Conservation (phyloP, 1,140 invertebrate species). For the Onthophagus taurus region DNA sequence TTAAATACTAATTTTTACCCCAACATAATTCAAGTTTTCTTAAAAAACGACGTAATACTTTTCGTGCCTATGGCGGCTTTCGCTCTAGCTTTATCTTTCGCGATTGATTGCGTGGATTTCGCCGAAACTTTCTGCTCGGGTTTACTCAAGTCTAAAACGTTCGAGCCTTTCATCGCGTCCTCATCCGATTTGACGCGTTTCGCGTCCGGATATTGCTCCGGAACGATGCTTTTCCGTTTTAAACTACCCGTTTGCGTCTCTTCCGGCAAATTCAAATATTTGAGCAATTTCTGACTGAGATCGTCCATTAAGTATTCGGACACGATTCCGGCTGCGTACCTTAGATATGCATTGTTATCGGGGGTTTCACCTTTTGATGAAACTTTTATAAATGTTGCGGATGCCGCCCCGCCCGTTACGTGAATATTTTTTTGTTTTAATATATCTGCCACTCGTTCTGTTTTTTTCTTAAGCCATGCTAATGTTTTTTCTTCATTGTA, state of each 20-base stretch:
- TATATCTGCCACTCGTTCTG: constrained; percentile 49
- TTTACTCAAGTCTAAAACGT: constrained; percentile 31
- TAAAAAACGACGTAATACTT: constrained; percentile 65
- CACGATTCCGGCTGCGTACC: constrained; percentile 58
- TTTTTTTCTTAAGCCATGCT: constrained; percentile 60
- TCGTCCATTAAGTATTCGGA: constrained; percentile 60
- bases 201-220: constrained; percentile 22
- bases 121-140: constrained; percentile 23
- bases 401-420: constrained; percentile 52
- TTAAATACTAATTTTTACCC: too few relatives aligned
- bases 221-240: constrained; percentile 44
- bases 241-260: constrained; percentile 41
- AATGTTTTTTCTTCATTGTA: constrained; percentile 68
- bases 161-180: constrained; percentile 20
- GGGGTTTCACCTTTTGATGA: constrained; percentile 23
- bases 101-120: constrained; percentile 36
- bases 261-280: constrained; percentile 50
- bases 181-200: constrained; percentile 37
- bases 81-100: constrained; percentile 58
- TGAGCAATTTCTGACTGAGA: constrained; percentile 48
- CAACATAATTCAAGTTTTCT: constrained; percentile 35
- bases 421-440: constrained; percentile 60
- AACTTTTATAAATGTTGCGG: constrained; percentile 55
- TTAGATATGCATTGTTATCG: constrained; percentile 49
- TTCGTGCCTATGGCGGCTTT: constrained; percentile 65